phyloP scores from a whole-genome alignment of 2,888 invertebrate species.

The Gonocerus acuteangulatus region DNA sequence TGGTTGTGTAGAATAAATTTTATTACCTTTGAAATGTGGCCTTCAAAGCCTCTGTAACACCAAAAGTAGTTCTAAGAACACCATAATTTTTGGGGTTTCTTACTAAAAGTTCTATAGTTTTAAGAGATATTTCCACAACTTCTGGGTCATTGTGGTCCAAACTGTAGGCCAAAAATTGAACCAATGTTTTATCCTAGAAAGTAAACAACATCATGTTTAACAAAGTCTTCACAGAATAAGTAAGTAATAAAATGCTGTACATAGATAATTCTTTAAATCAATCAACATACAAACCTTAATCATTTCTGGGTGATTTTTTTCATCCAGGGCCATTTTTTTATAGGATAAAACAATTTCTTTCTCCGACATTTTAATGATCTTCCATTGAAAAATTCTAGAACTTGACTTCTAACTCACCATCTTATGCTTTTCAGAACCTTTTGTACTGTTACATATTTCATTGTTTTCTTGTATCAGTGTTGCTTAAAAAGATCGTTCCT shows the following conservation, averaged over 20 bases:
- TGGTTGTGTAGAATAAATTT: too few relatives aligned
- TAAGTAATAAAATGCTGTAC: background rate
- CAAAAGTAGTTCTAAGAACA: constrained; percentile 26
- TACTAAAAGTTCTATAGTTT: constrained; percentile 26
- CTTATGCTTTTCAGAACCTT: background rate
- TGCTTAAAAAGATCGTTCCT: background rate
- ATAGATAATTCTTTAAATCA: background rate
- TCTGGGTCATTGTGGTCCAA: constrained; percentile 28
- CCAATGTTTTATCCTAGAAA: constrained; percentile 38
- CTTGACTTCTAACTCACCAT: background rate
- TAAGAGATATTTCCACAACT: constrained; percentile 26
- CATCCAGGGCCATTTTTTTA: constrained; percentile 20
- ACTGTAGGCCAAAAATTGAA: constrained; percentile 49
- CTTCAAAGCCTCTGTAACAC: constrained; percentile 28
- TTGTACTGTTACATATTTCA: background rate
- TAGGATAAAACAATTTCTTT: constrained; percentile 27
- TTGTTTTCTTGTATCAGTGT: background rate
- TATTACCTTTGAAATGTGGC: constrained; percentile 25
- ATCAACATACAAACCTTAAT: constrained; percentile 23
- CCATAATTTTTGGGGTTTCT: constrained; percentile 18
- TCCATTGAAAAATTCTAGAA: background rate
- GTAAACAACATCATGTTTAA: background rate
- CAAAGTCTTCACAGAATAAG: background rate
- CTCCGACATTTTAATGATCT: constrained; percentile 8
- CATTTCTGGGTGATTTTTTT: constrained; percentile 20